Evolutionary conservation across 2,113 vertebrate genomes (phyloP).

Genomic region (Loxodonta africana): DNA sequence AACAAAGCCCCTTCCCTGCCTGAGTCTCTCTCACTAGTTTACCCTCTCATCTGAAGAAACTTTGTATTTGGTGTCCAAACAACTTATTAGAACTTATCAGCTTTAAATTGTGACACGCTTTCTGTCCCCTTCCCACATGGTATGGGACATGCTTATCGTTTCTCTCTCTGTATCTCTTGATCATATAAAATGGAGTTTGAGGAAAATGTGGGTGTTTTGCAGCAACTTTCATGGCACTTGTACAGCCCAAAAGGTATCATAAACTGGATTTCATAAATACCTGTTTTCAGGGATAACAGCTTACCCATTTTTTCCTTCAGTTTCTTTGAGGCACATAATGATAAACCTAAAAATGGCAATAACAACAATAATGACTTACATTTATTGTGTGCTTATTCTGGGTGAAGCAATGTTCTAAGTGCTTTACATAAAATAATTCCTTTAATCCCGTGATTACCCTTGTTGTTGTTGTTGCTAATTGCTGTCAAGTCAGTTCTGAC

Average conservation of each 20-base stretch:
- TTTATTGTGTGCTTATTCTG: neutral
- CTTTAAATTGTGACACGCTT: neutral
- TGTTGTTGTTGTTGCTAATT: neutral
- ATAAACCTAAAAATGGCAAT: neutral
- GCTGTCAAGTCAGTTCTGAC: neutral
- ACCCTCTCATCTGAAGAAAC: neutral
- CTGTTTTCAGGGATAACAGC: neutral
- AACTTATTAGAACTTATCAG: neutral
- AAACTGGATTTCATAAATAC: neutral
- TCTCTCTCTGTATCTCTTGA: neutral
- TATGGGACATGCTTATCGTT: neutral
- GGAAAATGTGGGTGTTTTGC: neutral
- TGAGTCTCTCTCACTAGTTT: rapidly evolving
- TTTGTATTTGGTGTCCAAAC: neutral
- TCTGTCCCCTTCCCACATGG: rapidly evolving
- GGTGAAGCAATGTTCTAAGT: neutral
- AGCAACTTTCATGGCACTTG: neutral
- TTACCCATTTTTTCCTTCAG: neutral
- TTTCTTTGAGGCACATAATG: neutral
- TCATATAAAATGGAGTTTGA: neutral
- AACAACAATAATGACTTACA: neutral
- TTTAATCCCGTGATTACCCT: neutral
- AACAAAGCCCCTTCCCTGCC: neutral
- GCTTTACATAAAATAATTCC: neutral
- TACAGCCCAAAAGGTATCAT: neutral